Evolutionary conservation across 2,797 vertebrate genomes (phyloP).

Genomic region (Neosilurus hyrtlii): DNA sequence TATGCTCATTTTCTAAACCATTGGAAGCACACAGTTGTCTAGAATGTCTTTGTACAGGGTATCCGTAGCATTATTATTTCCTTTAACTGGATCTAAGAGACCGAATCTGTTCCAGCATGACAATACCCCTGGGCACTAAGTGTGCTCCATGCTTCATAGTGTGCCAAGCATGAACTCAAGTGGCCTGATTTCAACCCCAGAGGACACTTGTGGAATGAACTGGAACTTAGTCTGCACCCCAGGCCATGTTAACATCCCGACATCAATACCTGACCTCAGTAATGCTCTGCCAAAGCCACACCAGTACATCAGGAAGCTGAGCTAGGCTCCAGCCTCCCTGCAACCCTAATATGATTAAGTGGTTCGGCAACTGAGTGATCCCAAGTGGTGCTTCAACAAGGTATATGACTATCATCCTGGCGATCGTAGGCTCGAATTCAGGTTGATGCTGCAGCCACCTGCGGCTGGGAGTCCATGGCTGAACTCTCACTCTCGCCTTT

Average conservation of each 20-base stretch:
- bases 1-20: background rate
- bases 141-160: background rate
- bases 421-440: too few species aligned
- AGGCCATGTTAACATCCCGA: background rate
- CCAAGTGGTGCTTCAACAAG: too few species aligned
- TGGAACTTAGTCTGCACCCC: background rate
- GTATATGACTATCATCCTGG: too few species aligned
- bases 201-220: background rate
- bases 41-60: background rate
- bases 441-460: too few species aligned
- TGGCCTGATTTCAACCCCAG: background rate
- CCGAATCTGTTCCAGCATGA: background rate
- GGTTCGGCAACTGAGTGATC: too few species aligned
- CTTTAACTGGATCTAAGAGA: background rate
- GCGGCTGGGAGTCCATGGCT: too few species aligned
- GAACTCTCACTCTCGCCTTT: too few species aligned
- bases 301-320: too few species aligned
- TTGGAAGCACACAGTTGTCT: background rate
- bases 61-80: background rate
- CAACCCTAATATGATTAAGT: too few species aligned
- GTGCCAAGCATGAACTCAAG: background rate
- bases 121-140: background rate
- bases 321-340: too few species aligned
- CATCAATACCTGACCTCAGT: background rate
- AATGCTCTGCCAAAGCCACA: background rate